Base-by-base conservation (phyloP, 2,113 vertebrate genomes). In the Tympanuchus pallidicinctus region DNA sequence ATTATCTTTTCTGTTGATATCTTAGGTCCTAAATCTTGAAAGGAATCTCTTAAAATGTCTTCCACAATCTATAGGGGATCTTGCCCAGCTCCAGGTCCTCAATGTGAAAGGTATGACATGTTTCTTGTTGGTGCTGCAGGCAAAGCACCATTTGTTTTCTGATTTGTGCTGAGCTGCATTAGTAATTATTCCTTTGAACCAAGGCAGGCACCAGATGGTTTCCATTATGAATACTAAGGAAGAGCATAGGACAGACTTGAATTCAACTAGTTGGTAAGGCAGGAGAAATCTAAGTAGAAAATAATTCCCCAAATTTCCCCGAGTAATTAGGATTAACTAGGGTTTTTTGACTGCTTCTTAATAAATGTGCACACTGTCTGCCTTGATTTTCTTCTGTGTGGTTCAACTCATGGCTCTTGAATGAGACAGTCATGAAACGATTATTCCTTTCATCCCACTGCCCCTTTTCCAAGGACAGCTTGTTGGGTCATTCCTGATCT, bases 11-110 rank as follows among this genome's bases (percentile, higher is more conserved):
- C 27, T 94, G 32, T 89, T 61, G 74, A 84, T 78, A n/a, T 63
- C 45, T 52, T 93, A 99, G 99, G 99, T 99, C 82, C 96, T 99
- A 72, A 99, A 99, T 45, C 89, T 98, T 77, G 99, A 99, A 95
- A 98, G 96, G 90, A 99, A 99, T 94, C 97, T 97, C 56, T 95
- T 99, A 79, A 98, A 98, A 42, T 54, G 77, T 42, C 98, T 99
- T 72, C 99, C 99, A 1, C 97, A 97, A 43, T 98, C 99, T 71
- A 95, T 98, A 24, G 98, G 98, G 65, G 96, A 98, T 75, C 98
- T 99, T 64, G 65, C 74, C 47, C 98, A 98, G 73, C 98, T 99
- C 79, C 99, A 99, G 97, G 97, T 98, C 6, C 98, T 99, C 70
- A 99, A 96, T 92, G 93, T 99, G 84, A 99, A 99, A 98, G 98